Base-by-base conservation (phyloP, 2,113 vertebrate genomes). In the Leucoraja erinaceus region DNA sequence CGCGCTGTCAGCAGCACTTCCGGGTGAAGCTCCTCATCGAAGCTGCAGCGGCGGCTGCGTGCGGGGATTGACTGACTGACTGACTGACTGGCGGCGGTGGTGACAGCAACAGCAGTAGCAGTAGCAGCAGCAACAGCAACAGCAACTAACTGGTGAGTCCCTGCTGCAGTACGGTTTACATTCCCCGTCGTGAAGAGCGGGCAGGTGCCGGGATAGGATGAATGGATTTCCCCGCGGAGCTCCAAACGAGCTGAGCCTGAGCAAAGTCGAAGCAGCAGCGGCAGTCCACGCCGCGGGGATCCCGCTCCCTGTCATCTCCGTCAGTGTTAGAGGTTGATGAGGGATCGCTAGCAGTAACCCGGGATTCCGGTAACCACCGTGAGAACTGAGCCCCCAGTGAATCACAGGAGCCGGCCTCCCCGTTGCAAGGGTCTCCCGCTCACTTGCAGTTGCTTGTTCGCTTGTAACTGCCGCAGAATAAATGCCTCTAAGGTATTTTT, bases 1-100 rank as follows among this genome's bases (percentile, higher is more conserved):
- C 83, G 83, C 28, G 83, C 83, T 63, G 83, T 61, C 81, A 88
- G 59, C 12, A 88, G n/a, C 83, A 88, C 83, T 88, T 88, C 83
- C 83, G 83, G 83, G 83, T 88, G 83, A 88, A 88, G 59, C 25
- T 56, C 28, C 12, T 63, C 16, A 56, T n/a, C 54, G 25, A 84
- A 47, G 38, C 38, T 47, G 38, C 38, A 47, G 22, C 56, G 31
- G 66, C 12, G 78, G 18, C 9, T 0, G 0, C 1, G 31, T 8
- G 7, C 5, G 84, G 83, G n/a, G 56, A 63, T 0, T 61, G 83
- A 84, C 9, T 25, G n/a, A n/a, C n/a, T n/a, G n/a, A n/a, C n/a
- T n/a, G 16, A 20, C 38, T 47, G 38, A 47, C 38, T 47, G 38
- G 38, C 38, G 38, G 38, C 38, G 38, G 38, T 47, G 38, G 38